Base-by-base conservation (phyloP, 2,888 invertebrate species). In the Psococerastis gibbosa region DNA sequence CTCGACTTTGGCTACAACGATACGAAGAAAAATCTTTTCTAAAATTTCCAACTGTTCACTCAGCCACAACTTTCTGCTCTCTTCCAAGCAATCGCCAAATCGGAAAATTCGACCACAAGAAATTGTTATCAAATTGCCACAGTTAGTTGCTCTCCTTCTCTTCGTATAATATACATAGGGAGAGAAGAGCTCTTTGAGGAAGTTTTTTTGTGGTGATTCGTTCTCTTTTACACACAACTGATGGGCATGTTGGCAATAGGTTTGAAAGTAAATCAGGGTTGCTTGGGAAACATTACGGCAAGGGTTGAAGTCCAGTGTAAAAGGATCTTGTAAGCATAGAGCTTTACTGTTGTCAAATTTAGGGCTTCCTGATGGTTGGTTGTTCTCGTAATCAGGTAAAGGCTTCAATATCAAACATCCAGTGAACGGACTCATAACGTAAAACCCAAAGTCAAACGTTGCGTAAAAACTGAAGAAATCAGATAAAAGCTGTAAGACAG, bases 371-470 rank as follows among this genome's bases (percentile, higher is more conserved):
- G 17, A 18, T 3, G 18, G 5, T n/a, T n/a, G n/a, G n/a, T n/a
- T n/a, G n/a, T n/a, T n/a, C n/a, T n/a, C n/a, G n/a, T n/a, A n/a
- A 3, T 16, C 6, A 6, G n/a, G n/a, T 6, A 18, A 5, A 4
- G 38, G 17, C 20, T 38, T 38, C 18, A 38, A 20, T 6, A 38
- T 20, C 20, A 18, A 18, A 4, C 20, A 4, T 20, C 38, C 38
- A n/a, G 11, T 3, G 11, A 17, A 38, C 4, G 38, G 38, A 17
- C 38, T 20, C 15, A 17, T 17, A 20, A 38, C 11, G 20, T 38
- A 38, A 13, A 38, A 38, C 4, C 38, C 38, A 20, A 38, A 38
- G 5, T 38, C 38, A 38, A 38, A 38, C 22, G 16, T 20, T 5
- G 18, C 3, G 18, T 38, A 38, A 20, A 20, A 38, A 17, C n/a